Base-by-base conservation (phyloP, 2,888 invertebrate genomes). In the Dicyrtomina minuta region DNA sequence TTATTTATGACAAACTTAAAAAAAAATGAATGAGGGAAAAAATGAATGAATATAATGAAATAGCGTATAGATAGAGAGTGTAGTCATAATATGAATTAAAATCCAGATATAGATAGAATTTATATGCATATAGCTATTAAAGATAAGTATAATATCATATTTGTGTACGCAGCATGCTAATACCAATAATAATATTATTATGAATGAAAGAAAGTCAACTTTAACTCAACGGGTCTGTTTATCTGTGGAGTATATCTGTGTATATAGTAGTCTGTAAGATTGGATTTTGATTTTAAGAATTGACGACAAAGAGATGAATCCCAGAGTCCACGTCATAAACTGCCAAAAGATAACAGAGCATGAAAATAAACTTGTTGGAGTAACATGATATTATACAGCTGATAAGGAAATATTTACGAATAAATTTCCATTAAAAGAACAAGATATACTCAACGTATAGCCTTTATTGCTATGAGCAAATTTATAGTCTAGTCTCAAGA, bases 371-470 rank as follows among this genome's bases (percentile, higher is more conserved):
- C 33, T 33, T 33, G 33, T 33, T 33, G 4, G 8, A 33, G 33
- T 3, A 33, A 33, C 33, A 33, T 33, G 33, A 33, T 33, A 33
- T 33, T 33, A 33, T 33, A 33, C 33, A 33, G 33, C 33, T 33
- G 33, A 33, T 33, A 33, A 33, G 33, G 33, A 33, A 33, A 33
- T 33, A 33, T 33, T 33, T 33, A 33, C 33, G 33, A 33, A 33
- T 33, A 33, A 33, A 33, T 33, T 33, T 33, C 24, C 55, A 22
- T 24, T 33, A 51, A 64, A 39, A 51, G 51, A 22, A 33, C 64
- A 49, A n/a, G n/a, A 51, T 64, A 51, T 49, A 49, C 53, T 51
- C 64, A 51, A 51, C 64, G 51, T 51, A 39, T 64, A 64, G 64
- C 53, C 44, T 60, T 64, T 64, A 64, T 64, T 51, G 22, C 39